phyloP scores from a whole-genome alignment of 1,140 invertebrate species.

The Dicyema japonicum region DNA sequence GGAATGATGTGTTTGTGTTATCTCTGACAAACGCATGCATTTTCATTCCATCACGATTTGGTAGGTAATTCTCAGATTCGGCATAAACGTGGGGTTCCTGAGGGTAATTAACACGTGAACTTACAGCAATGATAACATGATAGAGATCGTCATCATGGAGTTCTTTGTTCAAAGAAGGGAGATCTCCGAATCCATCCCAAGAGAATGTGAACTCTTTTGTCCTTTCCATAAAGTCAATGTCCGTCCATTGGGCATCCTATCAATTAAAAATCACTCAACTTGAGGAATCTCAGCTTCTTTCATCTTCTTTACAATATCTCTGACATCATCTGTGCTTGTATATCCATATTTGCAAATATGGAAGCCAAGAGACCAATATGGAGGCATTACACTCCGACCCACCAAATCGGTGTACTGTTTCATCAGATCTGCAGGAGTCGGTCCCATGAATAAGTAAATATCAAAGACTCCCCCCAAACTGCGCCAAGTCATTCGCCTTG shows the following conservation, averaged over 20 bases:
- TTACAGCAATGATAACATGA: slow-evolving; percentile 12
- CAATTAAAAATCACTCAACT: too few relatives aligned
- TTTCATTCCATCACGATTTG: slow-evolving; percentile 36
- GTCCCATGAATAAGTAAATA: slow-evolving; percentile 14
- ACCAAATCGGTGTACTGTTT: slow-evolving; percentile 37
- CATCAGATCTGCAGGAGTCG: slow-evolving; percentile 31
- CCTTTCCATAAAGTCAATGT: slow-evolving; percentile 14
- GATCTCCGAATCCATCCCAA: slow-evolving; percentile 7
- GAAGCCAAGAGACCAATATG: slow-evolving; percentile 53
- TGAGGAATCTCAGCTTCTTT: slow-evolving; percentile 34
- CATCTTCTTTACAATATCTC: slow-evolving; percentile 26
- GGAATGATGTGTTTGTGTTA: too few relatives aligned
- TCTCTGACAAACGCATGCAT: slow-evolving; percentile 32
- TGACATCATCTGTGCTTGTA: slow-evolving; percentile 7
- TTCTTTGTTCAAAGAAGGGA: slow-evolving; percentile 9
- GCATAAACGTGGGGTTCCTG: too few relatives aligned
- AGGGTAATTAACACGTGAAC: slow-evolving; percentile 6
- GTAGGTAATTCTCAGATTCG: slow-evolving; percentile 23
- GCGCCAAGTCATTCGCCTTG: slow-evolving; percentile 10
- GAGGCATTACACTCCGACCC: slow-evolving; percentile 43
- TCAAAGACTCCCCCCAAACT: slow-evolving; percentile 15
- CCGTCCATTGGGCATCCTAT: slow-evolving; percentile 13
- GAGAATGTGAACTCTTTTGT: slow-evolving; percentile 12
- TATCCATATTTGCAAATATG: slow-evolving; percentile 35
- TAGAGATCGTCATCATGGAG: slow-evolving; percentile 11